Evolutionary conservation across 2,113 vertebrate genomes (phyloP).

Genomic region (Rhinogobius similis): DNA sequence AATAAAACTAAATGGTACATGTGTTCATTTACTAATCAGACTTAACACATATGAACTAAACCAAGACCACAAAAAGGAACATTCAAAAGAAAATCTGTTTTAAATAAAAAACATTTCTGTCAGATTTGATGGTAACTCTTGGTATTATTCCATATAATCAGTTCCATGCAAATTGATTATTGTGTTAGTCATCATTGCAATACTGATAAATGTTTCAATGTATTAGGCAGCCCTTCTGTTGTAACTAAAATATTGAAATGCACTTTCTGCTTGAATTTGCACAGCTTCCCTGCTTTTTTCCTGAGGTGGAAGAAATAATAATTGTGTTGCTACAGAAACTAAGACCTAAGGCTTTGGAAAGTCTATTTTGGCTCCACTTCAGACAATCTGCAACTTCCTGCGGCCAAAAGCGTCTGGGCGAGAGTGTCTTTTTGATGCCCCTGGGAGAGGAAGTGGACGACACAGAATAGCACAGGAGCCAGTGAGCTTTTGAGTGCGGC

Average conservation of each 20-base stretch:
- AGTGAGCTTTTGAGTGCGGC: slow-evolving; percentile 56
- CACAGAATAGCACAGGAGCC: slow-evolving; percentile 52
- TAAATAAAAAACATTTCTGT: not conserved
- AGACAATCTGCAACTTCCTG: slow-evolving; percentile 68
- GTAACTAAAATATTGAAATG: not conserved
- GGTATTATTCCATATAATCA: no score
- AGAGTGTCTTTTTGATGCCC: slow-evolving; percentile 59
- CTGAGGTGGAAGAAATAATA: slow-evolving; percentile 1
- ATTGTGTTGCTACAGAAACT: slow-evolving; percentile 26
- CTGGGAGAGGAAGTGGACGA: slow-evolving; percentile 64
- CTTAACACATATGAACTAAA: no score
- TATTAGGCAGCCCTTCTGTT: not conserved
- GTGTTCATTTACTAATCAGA: no score
- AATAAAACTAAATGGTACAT: no score
- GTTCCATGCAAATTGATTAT: not conserved
- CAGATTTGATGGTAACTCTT: not conserved
- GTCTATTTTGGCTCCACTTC: slow-evolving; percentile 63
- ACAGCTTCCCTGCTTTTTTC: not conserved
- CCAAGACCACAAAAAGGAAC: no score
- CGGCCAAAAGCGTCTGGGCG: slow-evolving; percentile 63
- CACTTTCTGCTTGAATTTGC: not conserved
- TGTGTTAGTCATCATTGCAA: no score
- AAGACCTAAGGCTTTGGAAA: slow-evolving; percentile 30
- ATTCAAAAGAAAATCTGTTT: no score
- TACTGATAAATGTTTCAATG: no score